Conservation (phyloP, 2,888 invertebrate species). For the Stomorhina lunata region DNA sequence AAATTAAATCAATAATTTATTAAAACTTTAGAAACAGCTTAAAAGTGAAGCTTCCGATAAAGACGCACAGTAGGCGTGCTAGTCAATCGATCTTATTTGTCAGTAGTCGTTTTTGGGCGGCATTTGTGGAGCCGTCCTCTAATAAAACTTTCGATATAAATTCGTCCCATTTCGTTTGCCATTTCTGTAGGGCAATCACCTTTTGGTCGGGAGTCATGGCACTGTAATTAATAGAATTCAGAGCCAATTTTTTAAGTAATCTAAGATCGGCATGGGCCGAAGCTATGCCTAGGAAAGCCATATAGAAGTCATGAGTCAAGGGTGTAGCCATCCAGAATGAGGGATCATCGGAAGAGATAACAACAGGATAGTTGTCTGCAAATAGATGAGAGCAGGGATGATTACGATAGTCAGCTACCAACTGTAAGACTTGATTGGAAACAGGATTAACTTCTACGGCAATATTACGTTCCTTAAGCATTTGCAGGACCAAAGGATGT, state of each 20-base stretch:
- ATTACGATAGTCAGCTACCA: constrained; percentile 87
- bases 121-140: constrained; percentile 13
- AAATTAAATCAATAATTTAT: no score
- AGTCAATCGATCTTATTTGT: constrained; percentile 74
- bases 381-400: constrained; percentile 86
- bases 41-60: constrained; percentile 43
- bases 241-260: constrained; percentile 86
- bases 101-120: constrained; percentile 36
- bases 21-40: not conserved
- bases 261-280: constrained; percentile 85
- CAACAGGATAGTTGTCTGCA: constrained; percentile 85
- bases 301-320: constrained; percentile 88
- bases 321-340: constrained; percentile 88
- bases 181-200: constrained; percentile 80
- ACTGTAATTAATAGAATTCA: constrained; percentile 88
- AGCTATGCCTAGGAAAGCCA: constrained; percentile 88
- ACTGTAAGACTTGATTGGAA: constrained; percentile 87
- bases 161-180: constrained; percentile 82
- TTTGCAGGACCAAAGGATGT: constrained; percentile 85
- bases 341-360: constrained; percentile 90
- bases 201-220: constrained; percentile 81
- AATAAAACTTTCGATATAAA: constrained; percentile 80
- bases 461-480: constrained; percentile 83
- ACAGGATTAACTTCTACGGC: constrained; percentile 89
- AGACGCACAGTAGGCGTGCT: constrained; percentile 73